Conservation (phyloP, 2,797 vertebrate genomes). For the Scarus forsteni region DNA sequence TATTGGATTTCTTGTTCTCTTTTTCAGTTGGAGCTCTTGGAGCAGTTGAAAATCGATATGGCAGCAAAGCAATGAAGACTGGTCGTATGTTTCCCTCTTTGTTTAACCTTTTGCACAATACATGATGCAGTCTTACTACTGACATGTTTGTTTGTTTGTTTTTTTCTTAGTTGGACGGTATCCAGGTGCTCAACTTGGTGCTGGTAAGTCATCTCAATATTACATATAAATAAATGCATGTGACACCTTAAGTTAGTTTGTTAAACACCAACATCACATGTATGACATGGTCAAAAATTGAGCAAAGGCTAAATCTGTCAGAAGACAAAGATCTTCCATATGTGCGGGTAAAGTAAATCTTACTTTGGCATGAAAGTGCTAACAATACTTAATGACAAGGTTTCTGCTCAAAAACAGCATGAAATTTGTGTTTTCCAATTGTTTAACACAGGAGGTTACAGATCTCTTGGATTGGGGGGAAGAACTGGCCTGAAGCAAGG, state of each 20-base stretch:
- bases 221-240: too few relatives aligned
- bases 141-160: neutral
- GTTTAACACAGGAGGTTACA: slow-evolving; percentile 67
- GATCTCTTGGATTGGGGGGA: slow-evolving; percentile 65
- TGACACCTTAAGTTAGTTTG: too few relatives aligned
- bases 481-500: slow-evolving; percentile 69
- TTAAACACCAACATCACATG: neutral
- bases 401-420: neutral
- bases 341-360: neutral
- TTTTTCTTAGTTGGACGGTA: slow-evolving; percentile 72
- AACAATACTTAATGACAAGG: too few relatives aligned
- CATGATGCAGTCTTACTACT: neutral
- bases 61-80: slow-evolving; percentile 75
- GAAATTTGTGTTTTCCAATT: neutral
- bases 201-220: slow-evolving; percentile 48
- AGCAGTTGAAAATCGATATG: slow-evolving; percentile 66
- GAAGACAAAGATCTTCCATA: neutral
- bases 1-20: too few relatives aligned
- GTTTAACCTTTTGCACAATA: neutral
- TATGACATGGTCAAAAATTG: neutral
- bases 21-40: slow-evolving; percentile 65
- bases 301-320: neutral
- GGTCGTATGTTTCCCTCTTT: slow-evolving; percentile 56
- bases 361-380: neutral
- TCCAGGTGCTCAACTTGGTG: slow-evolving; percentile 69